phyloP scores from a whole-genome alignment of 2,888 invertebrate genomes.

The Drosophila bunnanda region DNA sequence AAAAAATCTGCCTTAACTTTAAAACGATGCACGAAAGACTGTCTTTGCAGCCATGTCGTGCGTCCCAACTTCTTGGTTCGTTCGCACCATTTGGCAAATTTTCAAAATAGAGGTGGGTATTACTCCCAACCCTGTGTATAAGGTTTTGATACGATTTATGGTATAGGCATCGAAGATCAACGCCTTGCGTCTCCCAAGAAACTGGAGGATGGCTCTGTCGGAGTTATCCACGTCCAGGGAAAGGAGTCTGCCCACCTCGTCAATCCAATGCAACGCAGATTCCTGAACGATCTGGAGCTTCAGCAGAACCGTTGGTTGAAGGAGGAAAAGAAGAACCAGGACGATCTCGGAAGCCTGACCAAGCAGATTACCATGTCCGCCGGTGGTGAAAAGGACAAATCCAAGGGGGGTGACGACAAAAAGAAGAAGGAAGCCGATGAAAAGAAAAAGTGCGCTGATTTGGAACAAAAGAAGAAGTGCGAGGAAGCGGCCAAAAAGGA shows the following conservation, averaged over 20 bases:
- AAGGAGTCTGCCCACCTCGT: not conserved
- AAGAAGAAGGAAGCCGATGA: not conserved
- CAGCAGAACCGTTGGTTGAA: not conserved
- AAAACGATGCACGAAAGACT: not conserved
- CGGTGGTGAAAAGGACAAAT: not conserved
- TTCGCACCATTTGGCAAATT: not conserved
- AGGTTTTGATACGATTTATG: not conserved
- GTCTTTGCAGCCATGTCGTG: not conserved
- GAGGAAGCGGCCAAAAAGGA: not conserved
- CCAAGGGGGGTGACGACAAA: not conserved
- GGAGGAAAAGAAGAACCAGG: not conserved
- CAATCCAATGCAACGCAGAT: conserved; percentile 3
- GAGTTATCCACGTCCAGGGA: not conserved
- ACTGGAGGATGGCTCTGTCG: not conserved
- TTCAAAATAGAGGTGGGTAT: not conserved
- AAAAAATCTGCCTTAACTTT: not conserved
- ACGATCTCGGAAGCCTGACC: not conserved
- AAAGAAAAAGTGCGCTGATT: not conserved
- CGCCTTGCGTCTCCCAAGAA: not conserved
- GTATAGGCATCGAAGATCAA: too few relatives aligned
- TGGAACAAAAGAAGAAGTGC: not conserved
- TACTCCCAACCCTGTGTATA: not conserved
- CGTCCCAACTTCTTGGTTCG: not conserved
- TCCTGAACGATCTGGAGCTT: conserved; percentile 2
- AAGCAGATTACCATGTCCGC: conserved; percentile 1